phyloP scores from a whole-genome alignment of 2,113 vertebrate species.

The Tachycineta bicolor region DNA sequence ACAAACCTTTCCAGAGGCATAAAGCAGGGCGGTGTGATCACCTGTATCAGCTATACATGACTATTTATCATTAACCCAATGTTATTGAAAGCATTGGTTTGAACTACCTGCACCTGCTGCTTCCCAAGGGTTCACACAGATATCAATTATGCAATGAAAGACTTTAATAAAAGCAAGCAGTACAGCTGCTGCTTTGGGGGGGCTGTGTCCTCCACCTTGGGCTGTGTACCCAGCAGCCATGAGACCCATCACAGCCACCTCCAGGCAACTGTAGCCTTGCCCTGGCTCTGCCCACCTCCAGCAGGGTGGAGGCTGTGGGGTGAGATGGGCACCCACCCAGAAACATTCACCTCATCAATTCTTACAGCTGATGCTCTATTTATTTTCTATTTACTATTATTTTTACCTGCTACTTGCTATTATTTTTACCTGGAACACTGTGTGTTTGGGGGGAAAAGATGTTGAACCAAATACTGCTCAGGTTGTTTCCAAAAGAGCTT shows the following conservation, averaged over 20 bases:
- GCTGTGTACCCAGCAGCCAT: background rate
- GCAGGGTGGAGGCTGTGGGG: background rate
- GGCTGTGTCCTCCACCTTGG: background rate
- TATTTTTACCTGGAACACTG: background rate
- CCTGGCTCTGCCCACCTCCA: background rate
- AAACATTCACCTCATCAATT: background rate
- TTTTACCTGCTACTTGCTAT: background rate
- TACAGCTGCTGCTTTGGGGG: background rate
- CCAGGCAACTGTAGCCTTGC: background rate
- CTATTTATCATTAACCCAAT: conserved; percentile 10
- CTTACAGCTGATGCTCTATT: background rate
- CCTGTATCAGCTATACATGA: background rate
- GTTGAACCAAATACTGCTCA: background rate
- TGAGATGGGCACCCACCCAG: background rate
- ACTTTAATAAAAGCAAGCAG: background rate
- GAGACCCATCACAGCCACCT: fast-evolving
- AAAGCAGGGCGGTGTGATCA: background rate
- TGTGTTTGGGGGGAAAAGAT: background rate
- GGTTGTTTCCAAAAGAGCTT: background rate
- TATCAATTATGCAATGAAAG: background rate
- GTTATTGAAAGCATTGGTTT: background rate
- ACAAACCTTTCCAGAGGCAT: background rate
- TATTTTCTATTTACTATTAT: background rate
- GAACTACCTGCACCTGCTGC: conserved; percentile 16
- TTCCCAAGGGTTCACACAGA: background rate